Evolutionary conservation across 2,113 vertebrate species (phyloP).

Genomic region (Andinoacara biseriatus): DNA sequence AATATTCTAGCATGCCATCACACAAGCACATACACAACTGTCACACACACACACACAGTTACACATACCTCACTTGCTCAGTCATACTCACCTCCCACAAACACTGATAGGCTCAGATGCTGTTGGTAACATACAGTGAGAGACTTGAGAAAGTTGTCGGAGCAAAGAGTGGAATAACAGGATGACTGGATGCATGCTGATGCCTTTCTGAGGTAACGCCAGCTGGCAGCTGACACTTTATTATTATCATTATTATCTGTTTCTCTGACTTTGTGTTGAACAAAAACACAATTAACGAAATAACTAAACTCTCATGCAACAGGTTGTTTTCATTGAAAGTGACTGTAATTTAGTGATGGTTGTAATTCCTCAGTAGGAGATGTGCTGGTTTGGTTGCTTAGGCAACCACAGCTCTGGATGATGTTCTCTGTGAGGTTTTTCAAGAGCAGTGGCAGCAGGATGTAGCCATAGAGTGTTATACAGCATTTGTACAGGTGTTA

Average conservation of each 20-base stretch:
- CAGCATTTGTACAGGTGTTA: not conserved
- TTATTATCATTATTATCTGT: not conserved
- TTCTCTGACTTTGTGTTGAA: constrained; percentile 2
- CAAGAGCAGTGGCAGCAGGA: constrained; percentile 21
- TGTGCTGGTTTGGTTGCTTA: not conserved
- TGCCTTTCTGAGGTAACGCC: constrained; percentile 76
- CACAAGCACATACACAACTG: constrained; percentile 58
- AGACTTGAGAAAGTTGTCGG: constrained; percentile 64
- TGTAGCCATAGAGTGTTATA: not conserved
- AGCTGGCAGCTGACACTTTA: not conserved
- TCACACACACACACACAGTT: constrained; percentile 42
- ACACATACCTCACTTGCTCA: constrained; percentile 70
- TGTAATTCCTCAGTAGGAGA: not conserved
- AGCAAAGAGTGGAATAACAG: constrained; percentile 58
- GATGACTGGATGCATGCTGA: constrained; percentile 64
- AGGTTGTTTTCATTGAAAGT: not conserved
- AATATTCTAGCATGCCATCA: constrained; percentile 78
- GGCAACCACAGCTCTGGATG: not conserved
- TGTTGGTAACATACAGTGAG: constrained; percentile 52
- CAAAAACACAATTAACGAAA: not conserved
- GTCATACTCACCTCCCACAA: constrained; percentile 74
- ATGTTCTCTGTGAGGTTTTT: not conserved
- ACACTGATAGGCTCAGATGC: constrained; percentile 57
- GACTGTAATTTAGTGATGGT: not conserved
- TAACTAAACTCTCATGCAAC: not conserved